Conservation (phyloP, 2,888 invertebrate species). For the Apocheima hispidaria region DNA sequence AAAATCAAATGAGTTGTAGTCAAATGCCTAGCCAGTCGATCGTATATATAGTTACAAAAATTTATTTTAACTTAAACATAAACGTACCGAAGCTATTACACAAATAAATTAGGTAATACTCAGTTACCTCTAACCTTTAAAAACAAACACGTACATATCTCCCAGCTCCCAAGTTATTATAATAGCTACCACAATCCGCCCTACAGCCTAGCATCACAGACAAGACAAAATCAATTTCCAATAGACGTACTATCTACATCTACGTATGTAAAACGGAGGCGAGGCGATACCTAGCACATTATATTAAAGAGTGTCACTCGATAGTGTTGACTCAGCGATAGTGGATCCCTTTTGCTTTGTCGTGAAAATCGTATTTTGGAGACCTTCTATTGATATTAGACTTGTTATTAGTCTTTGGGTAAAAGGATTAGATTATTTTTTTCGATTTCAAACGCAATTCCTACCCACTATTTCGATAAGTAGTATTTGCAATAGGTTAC, state of each 20-base stretch:
- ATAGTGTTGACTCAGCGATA: slow-evolving; percentile 54
- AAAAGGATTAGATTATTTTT: slow-evolving; percentile 27
- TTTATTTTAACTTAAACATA: not conserved
- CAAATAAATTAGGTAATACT: not conserved
- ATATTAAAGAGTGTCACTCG: slow-evolving; percentile 49
- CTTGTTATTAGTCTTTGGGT: slow-evolving; percentile 37
- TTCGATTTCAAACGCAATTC: not conserved
- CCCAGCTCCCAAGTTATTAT: not conserved
- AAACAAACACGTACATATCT: not conserved
- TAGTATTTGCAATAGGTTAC: not conserved
- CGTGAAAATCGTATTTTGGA: slow-evolving; percentile 48
- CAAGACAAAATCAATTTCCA: slow-evolving; percentile 47
- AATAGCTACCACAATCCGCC: slow-evolving; percentile 6
- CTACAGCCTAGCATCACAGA: slow-evolving; percentile 34
- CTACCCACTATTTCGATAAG: not conserved
- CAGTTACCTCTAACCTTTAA: not conserved
- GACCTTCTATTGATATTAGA: slow-evolving; percentile 47
- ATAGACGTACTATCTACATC: slow-evolving; percentile 31
- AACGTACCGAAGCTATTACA: not conserved
- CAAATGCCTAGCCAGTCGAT: too few relatives aligned
- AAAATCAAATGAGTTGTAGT: too few relatives aligned
- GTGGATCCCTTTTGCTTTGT: slow-evolving; percentile 52
- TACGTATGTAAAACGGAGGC: slow-evolving; percentile 33
- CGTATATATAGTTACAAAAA: too few relatives aligned
- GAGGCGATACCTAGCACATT: slow-evolving; percentile 43